Evolutionary conservation across 2,888 invertebrate species (phyloP), one percentile per base, ranked within the genome.

Genomic region (Vannuccia rotundouncinata): DNA sequence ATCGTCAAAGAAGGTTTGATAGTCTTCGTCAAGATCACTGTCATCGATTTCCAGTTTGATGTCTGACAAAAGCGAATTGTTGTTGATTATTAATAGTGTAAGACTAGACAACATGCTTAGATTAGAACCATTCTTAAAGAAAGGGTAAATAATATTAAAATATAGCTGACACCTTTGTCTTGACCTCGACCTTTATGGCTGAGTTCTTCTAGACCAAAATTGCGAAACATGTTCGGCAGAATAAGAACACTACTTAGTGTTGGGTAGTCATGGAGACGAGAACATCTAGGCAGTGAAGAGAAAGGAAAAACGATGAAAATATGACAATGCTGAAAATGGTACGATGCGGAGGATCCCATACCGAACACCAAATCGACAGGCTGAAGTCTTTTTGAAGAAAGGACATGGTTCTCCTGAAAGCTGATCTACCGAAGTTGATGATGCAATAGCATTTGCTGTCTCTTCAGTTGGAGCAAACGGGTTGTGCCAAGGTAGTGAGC

Each of bases 1-100:
- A 25, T 78, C 78, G 1, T 27, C 28, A 45, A 60, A 78, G 66
- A 78, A 78, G 28, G 59, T 29, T 5, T 27, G 28, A 29, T 78
- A 78, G 59, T 78, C 78, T 10, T 1, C 17, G 1, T 29, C 29
- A 27, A 78, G 66, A n/a, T 78, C 78, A 59, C 1, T 28, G 5
- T 78, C 78, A 28, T 78, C 78, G 29, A 25, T 60, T 22, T 78
- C 78, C 1, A 78, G 27, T 22, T n/a, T 1, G 0, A 45, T 17
- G 17, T 77, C 77, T 31, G 74, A 45, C 45, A 45, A 13, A 45
- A 45, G 45, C 45, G 45, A 17, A 45, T 17, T 5, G 5, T 45
- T 45, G 17, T 45, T 13, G 17, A 45, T 45, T 45, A 45, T 45
- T 13, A 45, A 45, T n/a, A n/a, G n/a, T n/a, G n/a, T n/a, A n/a